Evolutionary conservation across 92 coral and sea anemone genomes (phyloP), one percentile per base, ranked within the genome.

Genomic region (Phenganax subtilis): DNA sequence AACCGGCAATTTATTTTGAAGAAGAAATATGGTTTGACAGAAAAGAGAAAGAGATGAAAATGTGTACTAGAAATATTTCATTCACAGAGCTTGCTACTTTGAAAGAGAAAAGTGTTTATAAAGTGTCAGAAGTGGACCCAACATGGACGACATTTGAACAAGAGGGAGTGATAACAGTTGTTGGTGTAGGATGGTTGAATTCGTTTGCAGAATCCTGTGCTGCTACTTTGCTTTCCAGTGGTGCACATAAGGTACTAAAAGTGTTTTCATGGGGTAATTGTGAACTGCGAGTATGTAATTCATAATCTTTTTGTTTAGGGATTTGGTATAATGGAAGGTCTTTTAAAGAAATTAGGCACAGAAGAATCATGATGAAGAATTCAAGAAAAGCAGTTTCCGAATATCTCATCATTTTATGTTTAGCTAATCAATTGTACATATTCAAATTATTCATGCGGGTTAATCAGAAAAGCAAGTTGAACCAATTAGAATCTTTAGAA

Each of bases 1-100:
- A 72, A 81, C 79, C 92, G 57, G 90, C 92, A 10, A 53, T 93
- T 9, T 93, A 91, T 64, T 92, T 93, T 60, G 98, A 93, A 77
- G 98, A 93, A 80, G 93, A 93, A 80, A 91, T 90, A 6, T 93
- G 98, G 97, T 80, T 93, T 10, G 90, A 92, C 75, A 87, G 71
- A 54, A 87, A 83, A 80, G 90, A 93, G 12, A 86, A 82, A 72
- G 59, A 72, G 54, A 85, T 93, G 56, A 85, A 81, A 44, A 90
- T 93, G 67, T 93, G 87, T 76, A 88, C 93, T 55, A 91, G 92
- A 54, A 93, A 91, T 78, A 72, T 92, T 57, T 89, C 98, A 4
- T 93, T 85, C 73, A 85, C 92, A 8, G 87, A 86, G 57, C 90
- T 89, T 57, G 97, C 90, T 4, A 85, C 88, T 51, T 81, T 93